phyloP scores from a whole-genome alignment of 2,113 vertebrate species.

The Panurus biarmicus region DNA sequence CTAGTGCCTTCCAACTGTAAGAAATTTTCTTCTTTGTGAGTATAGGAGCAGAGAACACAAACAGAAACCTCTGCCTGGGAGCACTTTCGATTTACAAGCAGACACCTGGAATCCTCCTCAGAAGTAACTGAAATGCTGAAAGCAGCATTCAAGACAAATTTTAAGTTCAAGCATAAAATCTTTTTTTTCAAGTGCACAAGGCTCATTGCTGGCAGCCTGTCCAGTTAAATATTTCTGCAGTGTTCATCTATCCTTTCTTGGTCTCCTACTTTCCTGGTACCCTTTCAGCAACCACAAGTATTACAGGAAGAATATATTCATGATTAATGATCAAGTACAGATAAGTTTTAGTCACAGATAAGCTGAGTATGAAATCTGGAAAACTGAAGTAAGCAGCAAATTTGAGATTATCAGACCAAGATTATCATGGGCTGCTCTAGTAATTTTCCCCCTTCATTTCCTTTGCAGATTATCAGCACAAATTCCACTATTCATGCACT shows the following conservation, averaged over 20 bases:
- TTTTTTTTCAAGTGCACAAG: not conserved
- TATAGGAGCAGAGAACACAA: not conserved
- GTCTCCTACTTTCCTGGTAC: not conserved
- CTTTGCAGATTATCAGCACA: not conserved
- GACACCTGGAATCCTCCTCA: constrained; percentile 11
- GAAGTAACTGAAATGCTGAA: not conserved
- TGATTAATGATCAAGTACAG: not conserved
- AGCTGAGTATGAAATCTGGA: not conserved
- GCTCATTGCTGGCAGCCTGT: not conserved
- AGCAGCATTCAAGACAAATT: not conserved
- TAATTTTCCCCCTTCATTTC: not conserved
- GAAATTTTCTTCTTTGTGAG: not conserved
- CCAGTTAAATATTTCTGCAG: not conserved
- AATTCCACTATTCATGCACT: not conserved
- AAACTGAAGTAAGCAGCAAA: not conserved
- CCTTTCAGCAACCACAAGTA: not conserved
- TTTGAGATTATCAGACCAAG: not conserved
- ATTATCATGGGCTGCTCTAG: not conserved
- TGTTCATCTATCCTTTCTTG: not conserved
- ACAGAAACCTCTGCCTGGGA: not conserved
- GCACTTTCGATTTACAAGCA: not conserved
- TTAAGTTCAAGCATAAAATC: not conserved
- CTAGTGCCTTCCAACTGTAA: not conserved
- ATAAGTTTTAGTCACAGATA: not conserved
- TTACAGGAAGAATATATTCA: not conserved